A percentile compares a stretch with the other conserved stretches of the same genome.
Conservation (phyloP, 1,140 invertebrate species). For the Drosophila prosaltans region DNA sequence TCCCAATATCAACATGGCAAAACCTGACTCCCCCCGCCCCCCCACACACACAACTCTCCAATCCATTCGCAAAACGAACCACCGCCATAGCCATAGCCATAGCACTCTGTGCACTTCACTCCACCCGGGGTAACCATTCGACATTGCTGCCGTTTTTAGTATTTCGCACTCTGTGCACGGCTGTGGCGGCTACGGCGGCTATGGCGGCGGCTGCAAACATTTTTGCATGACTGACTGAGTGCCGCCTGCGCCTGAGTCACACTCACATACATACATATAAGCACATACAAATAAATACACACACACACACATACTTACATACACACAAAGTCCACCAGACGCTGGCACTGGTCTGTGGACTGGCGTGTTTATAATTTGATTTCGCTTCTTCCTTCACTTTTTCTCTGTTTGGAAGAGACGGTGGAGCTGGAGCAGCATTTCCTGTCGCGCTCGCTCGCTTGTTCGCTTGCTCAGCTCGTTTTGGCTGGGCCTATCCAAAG, state of each 20-base stretch:
- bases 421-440: slow-evolving; percentile 61
- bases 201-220: slow-evolving; percentile 64
- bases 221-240: slow-evolving; percentile 80
- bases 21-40: background rate
- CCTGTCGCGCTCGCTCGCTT: slow-evolving; percentile 52
- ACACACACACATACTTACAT: slow-evolving; percentile 22
- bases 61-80: background rate
- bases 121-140: slow-evolving; percentile 18
- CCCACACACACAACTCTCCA: slow-evolving; percentile 1
- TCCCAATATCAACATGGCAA: too few species aligned
- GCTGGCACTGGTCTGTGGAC: slow-evolving; percentile 53
- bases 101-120: slow-evolving; percentile 42
- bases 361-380: slow-evolving; percentile 81
- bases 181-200: slow-evolving; percentile 17
- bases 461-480: slow-evolving; percentile 39
- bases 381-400: slow-evolving; percentile 72
- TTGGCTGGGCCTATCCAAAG: slow-evolving; percentile 63
- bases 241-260: slow-evolving; percentile 65
- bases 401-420: slow-evolving; percentile 28
- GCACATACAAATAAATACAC: slow-evolving; percentile 12
- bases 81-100: slow-evolving; percentile 16
- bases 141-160: slow-evolving; percentile 71
- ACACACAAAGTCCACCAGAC: slow-evolving; percentile 54
- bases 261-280: slow-evolving; percentile 51
- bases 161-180: slow-evolving; percentile 76